Percentiles rank a stretch among this genome's conserved stretches.
Conservation (phyloP, 2,797 vertebrate species). For the Argentina silus region DNA sequence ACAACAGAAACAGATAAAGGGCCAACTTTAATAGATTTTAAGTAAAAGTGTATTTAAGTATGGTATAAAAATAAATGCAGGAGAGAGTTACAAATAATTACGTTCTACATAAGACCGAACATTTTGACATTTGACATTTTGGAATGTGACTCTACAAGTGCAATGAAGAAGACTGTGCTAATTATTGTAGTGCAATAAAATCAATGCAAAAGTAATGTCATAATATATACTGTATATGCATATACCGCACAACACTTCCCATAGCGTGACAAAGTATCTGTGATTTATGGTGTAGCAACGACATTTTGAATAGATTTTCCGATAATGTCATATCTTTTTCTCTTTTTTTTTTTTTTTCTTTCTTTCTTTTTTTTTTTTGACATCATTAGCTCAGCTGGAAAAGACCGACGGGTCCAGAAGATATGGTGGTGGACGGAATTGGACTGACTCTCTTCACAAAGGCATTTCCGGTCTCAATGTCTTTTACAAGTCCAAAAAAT, state of each 20-base stretch:
- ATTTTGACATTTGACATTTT: constrained; percentile 79
- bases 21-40: constrained; percentile 91
- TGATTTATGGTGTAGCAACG: constrained; percentile 68
- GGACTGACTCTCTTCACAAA: constrained; percentile 42
- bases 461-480: constrained; percentile 48
- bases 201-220: constrained; percentile 77
- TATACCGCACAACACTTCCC: constrained; percentile 79
- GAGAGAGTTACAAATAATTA: constrained; percentile 89
- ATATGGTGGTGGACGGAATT: constrained; percentile 60
- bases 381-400: constrained; percentile 75
- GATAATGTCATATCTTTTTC: constrained; percentile 33
- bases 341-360: not conserved
- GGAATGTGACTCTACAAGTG: constrained; percentile 84
- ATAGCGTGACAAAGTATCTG: constrained; percentile 72
- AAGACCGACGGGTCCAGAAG: constrained; percentile 56
- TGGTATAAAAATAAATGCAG: constrained; percentile 99
- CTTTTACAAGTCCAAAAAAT: constrained; percentile 54
- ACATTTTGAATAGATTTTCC: constrained; percentile 62
- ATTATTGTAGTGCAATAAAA: constrained; percentile 88
- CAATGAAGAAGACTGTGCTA: constrained; percentile 86
- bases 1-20: constrained; percentile 82
- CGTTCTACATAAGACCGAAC: constrained; percentile 85
- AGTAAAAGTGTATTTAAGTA: constrained; percentile 97
- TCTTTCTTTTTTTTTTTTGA: constrained; percentile 50
- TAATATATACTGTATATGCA: constrained; percentile 78